Percentiles rank a stretch among this genome's conserved stretches.
phyloP scores from a whole-genome alignment of 2,888 invertebrate species.

The Watsonalla cultraria region DNA sequence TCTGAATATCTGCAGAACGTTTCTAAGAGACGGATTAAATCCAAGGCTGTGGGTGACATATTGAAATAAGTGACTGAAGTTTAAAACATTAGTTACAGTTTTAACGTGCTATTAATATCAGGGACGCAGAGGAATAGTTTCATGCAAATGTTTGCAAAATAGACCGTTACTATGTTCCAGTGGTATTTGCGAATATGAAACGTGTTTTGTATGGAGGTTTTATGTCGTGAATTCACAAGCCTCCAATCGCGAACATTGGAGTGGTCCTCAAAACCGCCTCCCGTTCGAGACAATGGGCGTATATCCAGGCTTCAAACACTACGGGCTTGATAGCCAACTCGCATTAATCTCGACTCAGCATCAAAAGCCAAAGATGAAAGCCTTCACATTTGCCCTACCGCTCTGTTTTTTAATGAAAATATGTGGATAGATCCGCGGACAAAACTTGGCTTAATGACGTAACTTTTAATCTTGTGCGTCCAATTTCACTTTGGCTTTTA shows the following conservation, averaged over 20 bases:
- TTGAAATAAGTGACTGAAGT: not conserved
- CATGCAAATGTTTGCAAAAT: not conserved
- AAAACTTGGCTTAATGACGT: constrained; percentile 18
- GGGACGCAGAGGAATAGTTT: not conserved
- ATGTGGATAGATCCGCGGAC: not conserved
- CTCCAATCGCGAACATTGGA: not conserved
- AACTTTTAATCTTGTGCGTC: constrained; percentile 17
- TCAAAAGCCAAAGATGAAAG: constrained; percentile 32
- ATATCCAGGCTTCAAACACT: not conserved
- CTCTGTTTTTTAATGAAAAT: constrained; percentile 1
- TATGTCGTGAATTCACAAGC: not conserved
- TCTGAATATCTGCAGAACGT: not conserved
- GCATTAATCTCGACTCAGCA: constrained; percentile 25
- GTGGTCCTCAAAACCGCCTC: not conserved
- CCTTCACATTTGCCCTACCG: constrained; percentile 14
- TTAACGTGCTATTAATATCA: not conserved
- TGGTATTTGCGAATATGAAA: not conserved
- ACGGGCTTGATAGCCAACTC: constrained; percentile 11
- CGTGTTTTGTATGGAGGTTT: too few species aligned
- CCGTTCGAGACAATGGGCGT: not conserved
- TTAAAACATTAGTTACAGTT: not conserved
- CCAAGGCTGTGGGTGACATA: not conserved
- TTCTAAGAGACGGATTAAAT: not conserved
- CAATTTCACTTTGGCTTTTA: constrained; percentile 16
- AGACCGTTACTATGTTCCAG: not conserved